These are phyloP conservation scores for Eudyptes chrysolophus DNA, from an alignment of 2,113 vertebrate genomes.

Conservation along the genomic window DNA sequence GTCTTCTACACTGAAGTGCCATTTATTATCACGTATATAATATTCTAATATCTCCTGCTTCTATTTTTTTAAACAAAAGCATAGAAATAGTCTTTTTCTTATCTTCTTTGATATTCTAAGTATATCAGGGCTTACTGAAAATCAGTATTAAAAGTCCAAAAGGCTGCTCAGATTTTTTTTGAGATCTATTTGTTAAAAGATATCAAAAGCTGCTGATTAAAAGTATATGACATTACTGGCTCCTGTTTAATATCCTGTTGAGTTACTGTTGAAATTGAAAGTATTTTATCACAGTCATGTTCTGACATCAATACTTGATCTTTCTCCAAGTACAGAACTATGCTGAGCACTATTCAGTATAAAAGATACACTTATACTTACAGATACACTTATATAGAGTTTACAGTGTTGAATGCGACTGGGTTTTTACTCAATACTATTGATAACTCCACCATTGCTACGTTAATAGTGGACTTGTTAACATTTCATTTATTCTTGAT, in stretches of 20 bases:
- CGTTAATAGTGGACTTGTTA: neutral
- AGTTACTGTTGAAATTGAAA: neutral
- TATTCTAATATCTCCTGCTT: neutral
- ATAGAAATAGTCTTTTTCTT: neutral
- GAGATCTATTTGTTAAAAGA: neutral
- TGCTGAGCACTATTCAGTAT: neutral
- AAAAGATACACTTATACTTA: neutral
- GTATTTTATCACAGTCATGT: neutral
- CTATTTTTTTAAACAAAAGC: neutral
- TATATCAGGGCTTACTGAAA: neutral
- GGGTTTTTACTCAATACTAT: neutral
- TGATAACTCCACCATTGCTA: neutral
- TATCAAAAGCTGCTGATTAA: neutral
- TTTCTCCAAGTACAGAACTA: neutral
- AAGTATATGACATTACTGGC: neutral
- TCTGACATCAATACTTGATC: neutral
- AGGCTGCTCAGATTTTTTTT: neutral
- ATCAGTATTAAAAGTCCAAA: neutral
- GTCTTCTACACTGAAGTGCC: neutral
- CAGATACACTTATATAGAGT: neutral
- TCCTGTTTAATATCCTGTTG: neutral
- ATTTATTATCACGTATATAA: neutral
- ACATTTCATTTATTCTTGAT: neutral
- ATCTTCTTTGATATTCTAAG: neutral
- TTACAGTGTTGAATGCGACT: neutral